A percentile compares a stretch with the other conserved stretches of the same genome.
Conservation (phyloP, 2,797 vertebrate genomes). For the Moxostoma hubbsi region DNA sequence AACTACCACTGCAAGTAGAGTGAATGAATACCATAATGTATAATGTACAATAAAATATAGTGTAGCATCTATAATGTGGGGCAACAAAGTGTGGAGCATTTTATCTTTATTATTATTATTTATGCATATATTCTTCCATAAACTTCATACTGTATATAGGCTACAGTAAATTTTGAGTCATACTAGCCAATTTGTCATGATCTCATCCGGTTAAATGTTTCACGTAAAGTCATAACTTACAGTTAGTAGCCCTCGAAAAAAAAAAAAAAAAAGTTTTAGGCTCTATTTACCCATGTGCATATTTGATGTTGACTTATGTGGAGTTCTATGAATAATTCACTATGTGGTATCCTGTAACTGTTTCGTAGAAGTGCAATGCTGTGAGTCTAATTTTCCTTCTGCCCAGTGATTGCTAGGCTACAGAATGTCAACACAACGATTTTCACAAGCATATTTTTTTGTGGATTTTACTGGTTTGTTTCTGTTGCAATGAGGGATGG, state of each 20-base stretch:
- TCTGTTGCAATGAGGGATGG: no score
- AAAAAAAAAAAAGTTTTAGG: slow-evolving; percentile 18
- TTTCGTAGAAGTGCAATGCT: slow-evolving; percentile 55
- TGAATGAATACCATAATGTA: no score
- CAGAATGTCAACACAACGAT: slow-evolving; percentile 24
- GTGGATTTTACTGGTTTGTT: neutral
- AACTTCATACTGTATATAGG: no score
- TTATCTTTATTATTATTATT: neutral
- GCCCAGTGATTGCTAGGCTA: slow-evolving; percentile 29
- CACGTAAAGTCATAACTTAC: neutral
- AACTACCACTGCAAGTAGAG: no score
- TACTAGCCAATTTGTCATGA: neutral
- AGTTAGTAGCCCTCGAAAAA: slow-evolving; percentile 2
- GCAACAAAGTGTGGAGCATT: no score
- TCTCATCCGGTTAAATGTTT: neutral
- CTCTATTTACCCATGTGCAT: slow-evolving; percentile 43
- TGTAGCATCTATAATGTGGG: no score
- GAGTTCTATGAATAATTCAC: slow-evolving; percentile 64
- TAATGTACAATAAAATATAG: no score
- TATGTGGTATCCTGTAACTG: slow-evolving; percentile 58
- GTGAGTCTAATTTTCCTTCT: slow-evolving; percentile 52
- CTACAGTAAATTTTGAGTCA: neutral
- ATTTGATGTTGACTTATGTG: slow-evolving; percentile 57
- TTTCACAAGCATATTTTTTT: slow-evolving; percentile 4
- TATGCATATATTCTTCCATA: no score